Evolutionary conservation across 2,888 invertebrate genomes (phyloP).

Genomic region (Lycaena phlaeas): DNA sequence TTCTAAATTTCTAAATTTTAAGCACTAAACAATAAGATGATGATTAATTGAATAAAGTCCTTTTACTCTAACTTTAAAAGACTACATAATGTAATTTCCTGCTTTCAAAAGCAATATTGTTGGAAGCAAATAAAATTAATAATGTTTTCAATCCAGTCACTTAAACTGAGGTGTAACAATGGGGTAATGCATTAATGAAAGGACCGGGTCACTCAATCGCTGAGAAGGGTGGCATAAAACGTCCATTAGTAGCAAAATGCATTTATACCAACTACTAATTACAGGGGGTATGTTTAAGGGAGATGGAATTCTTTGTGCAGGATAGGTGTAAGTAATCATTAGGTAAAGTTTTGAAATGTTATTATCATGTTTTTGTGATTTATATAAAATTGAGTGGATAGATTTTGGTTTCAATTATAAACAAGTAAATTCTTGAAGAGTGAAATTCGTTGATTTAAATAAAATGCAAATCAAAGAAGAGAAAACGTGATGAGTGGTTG

Average conservation of each 20-base stretch:
- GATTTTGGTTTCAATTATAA: no score
- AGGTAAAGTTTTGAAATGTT: no score
- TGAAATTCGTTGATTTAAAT: no score
- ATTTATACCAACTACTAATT: conserved; percentile 37
- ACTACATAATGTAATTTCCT: background rate
- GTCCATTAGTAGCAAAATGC: conserved; percentile 36
- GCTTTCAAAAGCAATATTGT: conserved; percentile 6
- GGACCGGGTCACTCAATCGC: conserved; percentile 26
- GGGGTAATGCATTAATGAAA: conserved; percentile 29
- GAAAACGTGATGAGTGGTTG: no score
- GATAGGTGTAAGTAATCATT: conserved; percentile 2
- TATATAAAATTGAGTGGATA: no score
- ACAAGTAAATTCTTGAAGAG: no score
- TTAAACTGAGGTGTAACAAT: conserved; percentile 24
- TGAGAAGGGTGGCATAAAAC: conserved; percentile 28
- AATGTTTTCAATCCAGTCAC: conserved; percentile 20
- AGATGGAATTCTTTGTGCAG: conserved; percentile 17
- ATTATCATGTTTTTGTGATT: no score
- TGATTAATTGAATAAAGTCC: no score
- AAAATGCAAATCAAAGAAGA: no score
- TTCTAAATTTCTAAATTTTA: no score
- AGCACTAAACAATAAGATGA: no score
- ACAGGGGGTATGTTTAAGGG: conserved; percentile 26
- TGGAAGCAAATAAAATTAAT: conserved; percentile 17
- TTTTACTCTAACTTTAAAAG: background rate